phyloP scores from a whole-genome alignment of 2,113 vertebrate genomes.

The Leptobrachium leishanense region DNA sequence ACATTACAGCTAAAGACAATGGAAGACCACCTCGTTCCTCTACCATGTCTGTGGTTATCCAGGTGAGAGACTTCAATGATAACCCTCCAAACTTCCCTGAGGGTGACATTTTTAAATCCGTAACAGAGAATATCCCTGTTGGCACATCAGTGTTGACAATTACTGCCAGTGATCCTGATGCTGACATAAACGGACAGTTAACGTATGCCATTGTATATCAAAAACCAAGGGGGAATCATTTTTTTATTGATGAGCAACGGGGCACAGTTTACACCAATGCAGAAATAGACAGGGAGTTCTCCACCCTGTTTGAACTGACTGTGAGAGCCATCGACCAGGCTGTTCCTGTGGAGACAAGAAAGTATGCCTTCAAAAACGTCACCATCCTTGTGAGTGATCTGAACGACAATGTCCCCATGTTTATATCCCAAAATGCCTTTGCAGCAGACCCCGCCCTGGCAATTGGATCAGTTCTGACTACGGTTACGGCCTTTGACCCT shows the following conservation, averaged over 20 bases:
- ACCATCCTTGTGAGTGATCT: constrained; percentile 91
- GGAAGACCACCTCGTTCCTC: constrained; percentile 86
- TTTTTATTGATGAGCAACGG: constrained; percentile 77
- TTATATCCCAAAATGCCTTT: constrained; percentile 88
- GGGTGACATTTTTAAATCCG: constrained; percentile 92
- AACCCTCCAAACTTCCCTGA: constrained; percentile 89
- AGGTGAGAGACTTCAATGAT: constrained; percentile 93
- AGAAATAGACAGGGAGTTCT: constrained; percentile 92
- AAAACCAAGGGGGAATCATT: constrained; percentile 87
- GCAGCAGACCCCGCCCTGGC: constrained; percentile 85
- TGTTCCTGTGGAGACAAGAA: constrained; percentile 84
- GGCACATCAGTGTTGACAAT: constrained; percentile 86
- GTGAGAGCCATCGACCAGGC: constrained; percentile 92
- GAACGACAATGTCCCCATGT: constrained; percentile 91
- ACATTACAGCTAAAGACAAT: constrained; percentile 89
- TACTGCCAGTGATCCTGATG: constrained; percentile 88
- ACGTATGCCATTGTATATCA: constrained; percentile 88
- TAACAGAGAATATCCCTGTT: constrained; percentile 88
- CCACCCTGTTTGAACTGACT: constrained; percentile 90
- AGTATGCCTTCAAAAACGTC: constrained; percentile 90
- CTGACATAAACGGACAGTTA: constrained; percentile 90
- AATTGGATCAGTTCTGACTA: constrained; percentile 89
- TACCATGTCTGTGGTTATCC: constrained; percentile 88
- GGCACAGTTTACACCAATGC: constrained; percentile 83
- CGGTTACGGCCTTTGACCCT: constrained; percentile 87